Evolutionary conservation across 2,888 invertebrate genomes (phyloP).

Genomic region (Clivina fossor): DNA sequence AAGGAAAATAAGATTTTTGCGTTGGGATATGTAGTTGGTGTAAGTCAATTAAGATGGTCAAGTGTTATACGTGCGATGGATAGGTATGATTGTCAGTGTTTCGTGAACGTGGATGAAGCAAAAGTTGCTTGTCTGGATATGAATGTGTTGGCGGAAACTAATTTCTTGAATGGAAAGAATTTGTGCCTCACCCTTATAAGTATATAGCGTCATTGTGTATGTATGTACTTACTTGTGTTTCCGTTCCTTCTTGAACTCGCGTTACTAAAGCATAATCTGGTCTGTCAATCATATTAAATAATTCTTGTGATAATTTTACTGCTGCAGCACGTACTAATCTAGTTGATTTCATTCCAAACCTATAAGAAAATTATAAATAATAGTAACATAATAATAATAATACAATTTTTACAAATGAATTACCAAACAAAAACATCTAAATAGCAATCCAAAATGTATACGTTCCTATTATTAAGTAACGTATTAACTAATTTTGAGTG

Average conservation of each 20-base stretch:
- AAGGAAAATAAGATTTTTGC: not conserved
- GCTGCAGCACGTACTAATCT: conserved; percentile 93
- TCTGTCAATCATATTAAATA: conserved; percentile 91
- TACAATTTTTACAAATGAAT: conserved; percentile 42
- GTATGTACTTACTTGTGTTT: conserved; percentile 72
- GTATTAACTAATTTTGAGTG: conserved; percentile 75
- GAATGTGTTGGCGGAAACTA: too few relatives aligned
- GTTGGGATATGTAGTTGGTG: not conserved
- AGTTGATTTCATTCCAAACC: conserved; percentile 98
- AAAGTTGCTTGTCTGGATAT: too few relatives aligned
- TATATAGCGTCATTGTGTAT: too few relatives aligned
- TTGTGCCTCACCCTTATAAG: too few relatives aligned
- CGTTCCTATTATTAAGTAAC: conserved; percentile 84
- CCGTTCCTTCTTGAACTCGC: conserved; percentile 88
- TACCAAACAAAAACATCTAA: conserved; percentile 95
- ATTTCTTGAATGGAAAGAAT: too few relatives aligned
- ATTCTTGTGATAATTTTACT: conserved; percentile 93
- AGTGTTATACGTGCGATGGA: too few relatives aligned
- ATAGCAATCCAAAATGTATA: conserved; percentile 94
- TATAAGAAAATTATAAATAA: too few relatives aligned
- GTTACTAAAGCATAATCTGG: conserved; percentile 87
- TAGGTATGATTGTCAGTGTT: too few relatives aligned
- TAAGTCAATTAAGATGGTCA: too few relatives aligned
- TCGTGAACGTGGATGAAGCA: too few relatives aligned
- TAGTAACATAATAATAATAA: too few relatives aligned